A percentile compares a stretch with the other conserved stretches of the same genome.
phyloP scores from a whole-genome alignment of 2,888 invertebrate genomes.

The Platerodrilus igneus region DNA sequence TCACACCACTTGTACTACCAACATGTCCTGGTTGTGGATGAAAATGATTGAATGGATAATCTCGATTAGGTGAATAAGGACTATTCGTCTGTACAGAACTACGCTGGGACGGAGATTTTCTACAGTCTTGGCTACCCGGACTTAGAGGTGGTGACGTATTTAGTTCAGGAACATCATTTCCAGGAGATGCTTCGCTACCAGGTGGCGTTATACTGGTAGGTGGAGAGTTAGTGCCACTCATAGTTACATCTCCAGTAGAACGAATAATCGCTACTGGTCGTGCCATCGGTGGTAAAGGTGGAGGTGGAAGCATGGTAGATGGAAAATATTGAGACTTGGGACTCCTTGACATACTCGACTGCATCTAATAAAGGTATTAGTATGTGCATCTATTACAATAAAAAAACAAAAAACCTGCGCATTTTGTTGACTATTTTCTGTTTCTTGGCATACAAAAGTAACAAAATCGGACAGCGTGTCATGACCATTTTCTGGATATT shows the following conservation, averaged over 20 bases:
- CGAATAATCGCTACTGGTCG: constrained; percentile 93
- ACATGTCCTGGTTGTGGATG: constrained; percentile 86
- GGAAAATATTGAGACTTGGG: constrained; percentile 81
- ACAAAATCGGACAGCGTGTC: constrained; percentile 95
- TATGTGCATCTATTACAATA: not conserved
- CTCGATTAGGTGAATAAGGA: constrained; percentile 44
- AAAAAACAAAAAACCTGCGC: constrained; percentile 57
- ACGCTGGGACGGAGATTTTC: constrained; percentile 45
- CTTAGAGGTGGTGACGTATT: constrained; percentile 47
- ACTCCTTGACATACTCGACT: constrained; percentile 58
- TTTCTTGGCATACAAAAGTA: constrained; percentile 94
- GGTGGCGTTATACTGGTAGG: constrained; percentile 60
- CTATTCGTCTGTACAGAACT: constrained; percentile 38
- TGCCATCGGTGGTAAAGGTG: constrained; percentile 93
- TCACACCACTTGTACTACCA: constrained; percentile 47
- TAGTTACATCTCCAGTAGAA: constrained; percentile 65
- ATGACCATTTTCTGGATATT: constrained; percentile 81
- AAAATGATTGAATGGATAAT: constrained; percentile 86
- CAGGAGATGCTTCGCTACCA: constrained; percentile 44
- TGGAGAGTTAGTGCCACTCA: constrained; percentile 59
- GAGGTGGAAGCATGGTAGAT: constrained; percentile 91
- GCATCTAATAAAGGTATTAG: constrained; percentile 47
- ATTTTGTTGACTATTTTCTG: constrained; percentile 70
- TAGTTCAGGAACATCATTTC: constrained; percentile 42
- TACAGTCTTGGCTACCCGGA: constrained; percentile 43